A percentile compares a stretch with the other conserved stretches of the same genome.
phyloP scores from a whole-genome alignment of 2,113 vertebrate species.

The Trichomycterus rosablanca region DNA sequence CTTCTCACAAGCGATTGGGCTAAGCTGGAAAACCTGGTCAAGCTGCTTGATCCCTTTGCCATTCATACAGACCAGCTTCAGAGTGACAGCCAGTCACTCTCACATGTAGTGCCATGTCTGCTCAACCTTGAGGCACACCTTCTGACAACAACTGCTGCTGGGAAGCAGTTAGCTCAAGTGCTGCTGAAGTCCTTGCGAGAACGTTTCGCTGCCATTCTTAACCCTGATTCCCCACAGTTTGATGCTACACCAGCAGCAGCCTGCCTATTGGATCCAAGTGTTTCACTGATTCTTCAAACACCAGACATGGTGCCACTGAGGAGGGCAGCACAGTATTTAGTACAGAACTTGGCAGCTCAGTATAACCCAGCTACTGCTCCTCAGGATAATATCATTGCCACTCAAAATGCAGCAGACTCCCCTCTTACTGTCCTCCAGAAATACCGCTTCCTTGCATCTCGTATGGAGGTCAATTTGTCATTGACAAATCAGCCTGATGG shows the following conservation, averaged over 20 bases:
- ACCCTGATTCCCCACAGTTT: constrained; percentile 20
- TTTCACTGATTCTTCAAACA: constrained; percentile 26
- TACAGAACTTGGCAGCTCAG: constrained; percentile 20
- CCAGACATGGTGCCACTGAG: constrained; percentile 20
- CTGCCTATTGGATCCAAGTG: constrained; percentile 38
- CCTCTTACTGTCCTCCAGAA: constrained; percentile 20
- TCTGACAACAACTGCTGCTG: constrained; percentile 1
- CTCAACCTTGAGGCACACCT: constrained; percentile 34
- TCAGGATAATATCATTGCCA: constrained; percentile 1
- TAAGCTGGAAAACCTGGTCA: constrained; percentile 26
- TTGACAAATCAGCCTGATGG: constrained; percentile 18
- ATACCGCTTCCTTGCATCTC: constrained; percentile 27
- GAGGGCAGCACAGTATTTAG: constrained; percentile 30
- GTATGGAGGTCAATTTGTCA: constrained; percentile 19
- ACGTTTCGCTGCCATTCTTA: constrained; percentile 26
- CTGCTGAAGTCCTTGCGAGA: constrained; percentile 25
- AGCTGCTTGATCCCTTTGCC: constrained; percentile 30
- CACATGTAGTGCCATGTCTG: constrained; percentile 27
- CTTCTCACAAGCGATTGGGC: constrained; percentile 34
- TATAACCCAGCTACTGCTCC: neutral
- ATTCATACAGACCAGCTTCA: constrained; percentile 36
- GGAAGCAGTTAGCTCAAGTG: constrained; percentile 19
- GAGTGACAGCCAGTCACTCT: constrained; percentile 34
- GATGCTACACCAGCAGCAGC: constrained; percentile 34
- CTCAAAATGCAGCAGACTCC: neutral